A percentile compares a stretch with the other conserved stretches of the same genome.
phyloP scores from a whole-genome alignment of 1,140 invertebrate species.

The Drosophila quadrilineata region DNA sequence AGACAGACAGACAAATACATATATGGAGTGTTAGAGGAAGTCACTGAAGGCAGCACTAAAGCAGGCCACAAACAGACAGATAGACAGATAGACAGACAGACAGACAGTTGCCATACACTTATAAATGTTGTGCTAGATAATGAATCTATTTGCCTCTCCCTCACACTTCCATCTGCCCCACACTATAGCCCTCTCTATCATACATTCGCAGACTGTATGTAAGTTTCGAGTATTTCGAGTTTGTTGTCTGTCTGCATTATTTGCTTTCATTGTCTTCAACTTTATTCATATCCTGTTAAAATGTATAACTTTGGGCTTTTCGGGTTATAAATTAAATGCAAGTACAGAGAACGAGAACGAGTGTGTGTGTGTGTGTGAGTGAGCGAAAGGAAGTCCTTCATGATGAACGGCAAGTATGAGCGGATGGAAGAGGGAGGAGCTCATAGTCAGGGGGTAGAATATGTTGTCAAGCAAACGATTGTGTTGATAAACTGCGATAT shows the following conservation, averaged over 20 bases:
- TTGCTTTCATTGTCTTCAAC: conserved; percentile 79
- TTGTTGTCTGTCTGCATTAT: conserved; percentile 62
- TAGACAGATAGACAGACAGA: too few relatives aligned
- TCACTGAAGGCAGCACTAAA: conserved; percentile 28
- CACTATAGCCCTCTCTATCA: conserved; percentile 9
- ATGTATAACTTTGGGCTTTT: conserved; percentile 78
- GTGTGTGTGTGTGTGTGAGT: too few relatives aligned
- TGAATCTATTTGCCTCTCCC: conserved; percentile 49
- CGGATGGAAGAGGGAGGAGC: background rate
- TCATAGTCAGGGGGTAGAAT: background rate
- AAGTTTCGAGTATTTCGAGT: conserved; percentile 20
- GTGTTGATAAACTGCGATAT: conserved; percentile 77
- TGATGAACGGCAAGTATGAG: background rate
- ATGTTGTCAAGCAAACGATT: conserved; percentile 68
- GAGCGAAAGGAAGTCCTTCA: too few relatives aligned
- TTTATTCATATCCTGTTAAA: conserved; percentile 80
- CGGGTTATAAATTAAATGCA: conserved; percentile 78
- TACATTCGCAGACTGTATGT: background rate
- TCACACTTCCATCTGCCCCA: background rate
- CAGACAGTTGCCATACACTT: conserved; percentile 58
- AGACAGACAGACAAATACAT: background rate
- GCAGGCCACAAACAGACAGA: too few relatives aligned
- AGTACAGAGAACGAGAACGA: conserved; percentile 22
- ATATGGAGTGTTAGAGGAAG: conserved; percentile 12
- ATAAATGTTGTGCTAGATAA: conserved; percentile 76